Evolutionary conservation across 2,113 vertebrate species (phyloP), one percentile per base, ranked within the genome.

Genomic region (Antigone vipio): DNA sequence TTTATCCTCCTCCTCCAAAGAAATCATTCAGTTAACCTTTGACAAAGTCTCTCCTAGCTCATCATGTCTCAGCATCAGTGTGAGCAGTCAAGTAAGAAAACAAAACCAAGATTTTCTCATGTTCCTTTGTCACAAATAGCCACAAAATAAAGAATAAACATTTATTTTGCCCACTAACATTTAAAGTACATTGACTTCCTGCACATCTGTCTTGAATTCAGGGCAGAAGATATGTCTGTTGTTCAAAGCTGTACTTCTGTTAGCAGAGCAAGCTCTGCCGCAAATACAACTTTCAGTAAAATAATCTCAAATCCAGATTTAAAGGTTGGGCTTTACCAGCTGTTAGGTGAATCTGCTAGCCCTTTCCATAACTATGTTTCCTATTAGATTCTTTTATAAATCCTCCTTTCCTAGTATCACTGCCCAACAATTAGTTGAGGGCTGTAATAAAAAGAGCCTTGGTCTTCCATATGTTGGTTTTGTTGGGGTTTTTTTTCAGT

Each of bases 141-240:
- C 71, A 89, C 74, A 77, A 78, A 67, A 15, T 42, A 53, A 73
- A 76, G 53, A 85, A 85, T 64, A 96, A 95, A 85, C 32, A 64
- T 88, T 94, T 96, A 15, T 90, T 93, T 67, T 95, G 62, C 68
- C n/a, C 74, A 67, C 55, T 93, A 83, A 58, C 30, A 40, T 62
- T 73, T 72, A 26, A 62, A 85, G 20, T 73, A 58, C 13, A 4
- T 77, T 92, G 50, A 66, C 22, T 88, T 92, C 71, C 95, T 73
- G 38, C 35, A 79, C 85, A 93, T 76, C 71, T 90, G 81, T 79
- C 77, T 96, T 75, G 55, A 89, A 94, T 85, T 94, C 63, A 74
- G 42, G 71, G 30, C 35, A 93, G 52, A 88, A 93, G 71, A 68
- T 52, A 50, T 34, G 15, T 72, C 69, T 91, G 68, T 38, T 79